These are phyloP conservation scores for Lithophane semibrunnea DNA, from an alignment of 2,888 invertebrate genomes.

Conservation along the genomic window DNA sequence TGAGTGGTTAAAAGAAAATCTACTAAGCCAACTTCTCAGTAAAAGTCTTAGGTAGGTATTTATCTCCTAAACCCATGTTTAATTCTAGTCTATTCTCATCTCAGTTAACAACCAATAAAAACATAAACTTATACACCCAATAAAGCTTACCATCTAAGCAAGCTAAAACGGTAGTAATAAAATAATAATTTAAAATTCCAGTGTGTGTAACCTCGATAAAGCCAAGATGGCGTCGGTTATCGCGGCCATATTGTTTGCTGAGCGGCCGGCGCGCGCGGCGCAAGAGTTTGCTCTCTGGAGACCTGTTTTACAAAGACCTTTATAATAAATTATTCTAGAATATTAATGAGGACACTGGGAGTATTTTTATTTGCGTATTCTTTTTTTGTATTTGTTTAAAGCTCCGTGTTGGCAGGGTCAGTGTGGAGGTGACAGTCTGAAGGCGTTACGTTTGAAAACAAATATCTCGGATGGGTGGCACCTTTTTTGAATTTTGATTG, in stretches of 20 bases:
- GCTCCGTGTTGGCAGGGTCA: constrained; percentile 55
- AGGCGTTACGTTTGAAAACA: constrained; percentile 68
- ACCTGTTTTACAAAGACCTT: constrained; percentile 86
- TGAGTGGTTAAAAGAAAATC: not conserved
- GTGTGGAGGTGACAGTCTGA: constrained; percentile 51
- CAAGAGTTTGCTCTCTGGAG: constrained; percentile 87
- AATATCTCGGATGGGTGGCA: constrained; percentile 64
- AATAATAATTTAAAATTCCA: constrained; percentile 85
- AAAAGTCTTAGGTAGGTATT: not conserved
- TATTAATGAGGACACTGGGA: constrained; percentile 83
- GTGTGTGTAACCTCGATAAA: constrained; percentile 86
- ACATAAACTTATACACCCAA: constrained; percentile 38
- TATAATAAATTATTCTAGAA: constrained; percentile 75
- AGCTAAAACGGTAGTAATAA: constrained; percentile 74
- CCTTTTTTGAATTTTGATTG: constrained; percentile 60
- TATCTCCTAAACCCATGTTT: constrained; percentile 1
- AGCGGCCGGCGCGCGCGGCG: constrained; percentile 79
- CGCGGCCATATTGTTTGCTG: constrained; percentile 87
- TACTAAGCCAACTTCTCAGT: not conserved
- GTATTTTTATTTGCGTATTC: constrained; percentile 69
- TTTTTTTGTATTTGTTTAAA: constrained; percentile 57
- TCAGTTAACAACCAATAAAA: constrained; percentile 30
- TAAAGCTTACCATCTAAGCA: constrained; percentile 60
- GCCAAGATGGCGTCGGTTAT: constrained; percentile 87
- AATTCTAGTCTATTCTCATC: constrained; percentile 1